Percentiles rank a stretch among this genome's conserved stretches.
Conservation (phyloP, 1,140 invertebrate species). For the Coelopa frigida region DNA sequence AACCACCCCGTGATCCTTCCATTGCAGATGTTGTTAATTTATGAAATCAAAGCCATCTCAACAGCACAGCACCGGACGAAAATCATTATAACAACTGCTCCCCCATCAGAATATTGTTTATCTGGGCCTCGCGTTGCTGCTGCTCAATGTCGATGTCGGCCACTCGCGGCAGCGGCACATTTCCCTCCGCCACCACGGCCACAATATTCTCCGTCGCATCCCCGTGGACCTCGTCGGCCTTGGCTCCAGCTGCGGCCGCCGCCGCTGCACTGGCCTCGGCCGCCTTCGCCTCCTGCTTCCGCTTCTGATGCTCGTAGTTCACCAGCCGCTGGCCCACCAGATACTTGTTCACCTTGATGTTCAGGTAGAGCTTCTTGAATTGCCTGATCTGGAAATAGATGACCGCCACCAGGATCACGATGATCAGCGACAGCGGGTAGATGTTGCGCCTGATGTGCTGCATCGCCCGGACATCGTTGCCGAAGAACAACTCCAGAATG, state of each 20-base stretch:
- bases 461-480: constrained; percentile 64
- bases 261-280: constrained; percentile 13
- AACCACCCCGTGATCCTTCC: too few relatives aligned
- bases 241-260: not conserved
- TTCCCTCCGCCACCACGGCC: too few relatives aligned
- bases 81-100: too few relatives aligned
- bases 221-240: constrained; percentile 9
- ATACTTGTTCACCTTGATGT: constrained; percentile 99
- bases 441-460: constrained; percentile 77
- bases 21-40: too few relatives aligned
- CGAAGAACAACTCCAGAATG: constrained; percentile 72
- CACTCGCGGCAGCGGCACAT: too few relatives aligned
- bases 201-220: too few relatives aligned
- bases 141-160: too few relatives aligned
- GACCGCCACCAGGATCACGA: constrained; percentile 60
- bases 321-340: constrained; percentile 89
- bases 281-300: constrained; percentile 40
- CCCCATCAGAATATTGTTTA: too few relatives aligned
- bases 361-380: constrained; percentile 90
- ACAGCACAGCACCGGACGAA: too few relatives aligned
- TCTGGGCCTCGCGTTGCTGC: too few relatives aligned
- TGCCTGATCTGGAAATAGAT: constrained; percentile 75
- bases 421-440: constrained; percentile 81
- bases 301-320: constrained; percentile 82
- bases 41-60: too few relatives aligned